Percentiles rank a stretch among this genome's conserved stretches.
phyloP scores from a whole-genome alignment of 2,113 vertebrate genomes.

The Spea bombifrons region DNA sequence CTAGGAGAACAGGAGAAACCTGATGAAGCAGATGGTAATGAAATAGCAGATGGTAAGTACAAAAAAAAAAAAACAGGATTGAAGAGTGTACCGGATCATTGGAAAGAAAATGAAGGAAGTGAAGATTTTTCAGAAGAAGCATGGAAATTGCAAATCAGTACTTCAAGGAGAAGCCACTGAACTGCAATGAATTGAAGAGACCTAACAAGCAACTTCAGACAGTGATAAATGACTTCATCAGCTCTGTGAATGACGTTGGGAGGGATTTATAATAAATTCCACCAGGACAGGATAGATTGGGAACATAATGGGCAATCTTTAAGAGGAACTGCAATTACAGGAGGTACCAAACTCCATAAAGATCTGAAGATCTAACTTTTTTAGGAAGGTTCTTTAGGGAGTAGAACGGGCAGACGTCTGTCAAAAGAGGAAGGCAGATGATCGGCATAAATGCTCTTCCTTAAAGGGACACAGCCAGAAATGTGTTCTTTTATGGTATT shows the following conservation, averaged over 20 bases:
- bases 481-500: too few relatives aligned
- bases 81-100: background rate
- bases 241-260: background rate
- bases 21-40: slow-evolving; percentile 25
- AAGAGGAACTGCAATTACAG: too few relatives aligned
- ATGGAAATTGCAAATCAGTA: background rate
- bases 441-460: too few relatives aligned
- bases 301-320: too few relatives aligned
- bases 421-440: too few relatives aligned
- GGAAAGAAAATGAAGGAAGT: background rate
- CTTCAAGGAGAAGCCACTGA: background rate
- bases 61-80: slow-evolving; percentile 4
- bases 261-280: background rate
- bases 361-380: too few relatives aligned
- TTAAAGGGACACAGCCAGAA: too few relatives aligned
- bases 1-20: background rate
- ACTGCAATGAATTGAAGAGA: background rate
- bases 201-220: background rate
- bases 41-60: slow-evolving; percentile 15
- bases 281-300: too few relatives aligned
- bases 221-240: background rate
- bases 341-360: too few relatives aligned
- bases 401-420: too few relatives aligned
- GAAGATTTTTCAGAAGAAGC: background rate
- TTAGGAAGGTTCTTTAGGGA: too few relatives aligned